phyloP scores from a whole-genome alignment of 2,888 invertebrate species.

The Euphydryas editha region DNA sequence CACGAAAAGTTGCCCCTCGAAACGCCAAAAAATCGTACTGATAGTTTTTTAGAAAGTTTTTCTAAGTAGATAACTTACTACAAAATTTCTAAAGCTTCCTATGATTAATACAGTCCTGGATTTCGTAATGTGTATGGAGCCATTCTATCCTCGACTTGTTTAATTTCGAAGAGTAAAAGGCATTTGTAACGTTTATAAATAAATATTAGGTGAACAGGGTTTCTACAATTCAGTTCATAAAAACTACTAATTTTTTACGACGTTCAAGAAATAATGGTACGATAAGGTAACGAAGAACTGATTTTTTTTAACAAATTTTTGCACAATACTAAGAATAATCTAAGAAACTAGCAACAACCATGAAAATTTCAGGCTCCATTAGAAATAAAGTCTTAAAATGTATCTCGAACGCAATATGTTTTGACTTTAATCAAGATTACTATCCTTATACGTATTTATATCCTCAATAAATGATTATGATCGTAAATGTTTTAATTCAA shows the following conservation, averaged over 20 bases:
- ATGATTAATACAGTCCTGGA: slow-evolving; percentile 21
- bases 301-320: slow-evolving; percentile 36
- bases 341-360: not conserved
- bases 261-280: slow-evolving; percentile 16
- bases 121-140: slow-evolving; percentile 37
- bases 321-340: slow-evolving; percentile 11
- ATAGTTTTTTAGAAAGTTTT: slow-evolving; percentile 45
- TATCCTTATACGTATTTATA: not conserved
- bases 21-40: slow-evolving; percentile 49
- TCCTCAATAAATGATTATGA: not conserved
- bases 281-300: slow-evolving; percentile 37
- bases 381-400: not conserved
- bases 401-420: not conserved
- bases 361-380: not conserved
- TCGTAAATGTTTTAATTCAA: not conserved
- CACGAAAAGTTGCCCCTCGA: slow-evolving; percentile 43
- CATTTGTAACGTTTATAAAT: slow-evolving; percentile 45
- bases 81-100: slow-evolving; percentile 33
- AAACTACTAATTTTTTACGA: slow-evolving; percentile 37
- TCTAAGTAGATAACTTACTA: slow-evolving; percentile 31
- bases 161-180: slow-evolving; percentile 34
- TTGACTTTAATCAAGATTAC: not conserved
- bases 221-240: slow-evolving; percentile 56
- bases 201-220: slow-evolving; percentile 71
- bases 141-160: slow-evolving; percentile 39